These are phyloP conservation scores for Tragelaphus scriptus DNA, from an alignment of 2,113 vertebrate species.

Conservation along the genomic window DNA sequence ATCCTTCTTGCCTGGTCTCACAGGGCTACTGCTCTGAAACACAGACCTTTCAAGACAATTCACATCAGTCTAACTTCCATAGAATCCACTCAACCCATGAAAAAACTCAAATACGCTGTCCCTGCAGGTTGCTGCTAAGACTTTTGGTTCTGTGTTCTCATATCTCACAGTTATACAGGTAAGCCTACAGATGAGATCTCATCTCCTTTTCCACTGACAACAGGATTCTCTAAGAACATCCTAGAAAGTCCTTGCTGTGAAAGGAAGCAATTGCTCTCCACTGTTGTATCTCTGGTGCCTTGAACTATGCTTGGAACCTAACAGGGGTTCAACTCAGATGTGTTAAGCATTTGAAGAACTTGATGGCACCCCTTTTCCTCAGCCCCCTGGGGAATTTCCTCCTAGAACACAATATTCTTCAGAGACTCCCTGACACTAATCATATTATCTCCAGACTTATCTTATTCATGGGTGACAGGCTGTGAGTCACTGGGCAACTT, in stretches of 20 bases:
- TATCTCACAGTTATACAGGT: neutral
- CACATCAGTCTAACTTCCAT: neutral
- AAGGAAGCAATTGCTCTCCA: neutral
- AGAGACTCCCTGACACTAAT: neutral
- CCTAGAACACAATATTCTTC: neutral
- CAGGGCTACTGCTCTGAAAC: neutral
- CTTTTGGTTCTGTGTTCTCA: neutral
- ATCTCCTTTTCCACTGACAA: neutral
- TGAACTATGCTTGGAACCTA: neutral
- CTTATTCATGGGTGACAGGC: neutral
- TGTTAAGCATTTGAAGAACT: neutral
- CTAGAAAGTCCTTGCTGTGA: neutral
- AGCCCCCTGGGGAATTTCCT: neutral
- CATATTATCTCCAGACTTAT: neutral
- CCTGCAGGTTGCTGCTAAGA: neutral
- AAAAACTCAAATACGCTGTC: neutral
- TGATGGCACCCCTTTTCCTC: neutral
- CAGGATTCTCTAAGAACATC: neutral
- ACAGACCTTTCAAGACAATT: neutral
- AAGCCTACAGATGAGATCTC: neutral
- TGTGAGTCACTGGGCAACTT: neutral
- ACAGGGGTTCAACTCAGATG: neutral
- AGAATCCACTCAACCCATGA: neutral
- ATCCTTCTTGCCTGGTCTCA: neutral
- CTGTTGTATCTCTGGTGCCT: neutral